Evolutionary conservation across 2,888 invertebrate species (phyloP).

Genomic region (Rhamphomyia laevipes): DNA sequence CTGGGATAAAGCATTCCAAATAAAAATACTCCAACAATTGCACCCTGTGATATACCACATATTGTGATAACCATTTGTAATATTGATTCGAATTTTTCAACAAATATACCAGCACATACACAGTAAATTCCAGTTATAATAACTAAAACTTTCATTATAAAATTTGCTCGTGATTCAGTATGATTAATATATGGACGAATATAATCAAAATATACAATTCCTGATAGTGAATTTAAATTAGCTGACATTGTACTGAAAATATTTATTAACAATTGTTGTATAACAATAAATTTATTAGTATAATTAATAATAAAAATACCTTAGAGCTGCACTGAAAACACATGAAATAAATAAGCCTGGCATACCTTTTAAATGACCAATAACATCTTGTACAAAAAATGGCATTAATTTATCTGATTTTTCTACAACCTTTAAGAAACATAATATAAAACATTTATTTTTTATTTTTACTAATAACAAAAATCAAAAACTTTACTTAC

Average conservation of each 20-base stretch:
- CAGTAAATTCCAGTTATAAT: slow-evolving; percentile 44
- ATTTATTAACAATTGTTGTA: no score
- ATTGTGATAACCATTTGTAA: slow-evolving; percentile 39
- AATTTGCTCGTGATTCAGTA: slow-evolving; percentile 38
- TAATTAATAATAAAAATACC: background rate
- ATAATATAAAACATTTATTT: background rate
- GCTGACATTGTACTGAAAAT: slow-evolving; percentile 45
- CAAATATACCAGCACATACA: slow-evolving; percentile 41
- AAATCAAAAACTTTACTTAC: slow-evolving; percentile 4
- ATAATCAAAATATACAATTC: slow-evolving; percentile 46
- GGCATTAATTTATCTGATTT: slow-evolving; percentile 43
- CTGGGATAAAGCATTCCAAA: slow-evolving; percentile 56
- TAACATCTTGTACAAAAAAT: slow-evolving; percentile 44
- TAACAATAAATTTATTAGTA: no score
- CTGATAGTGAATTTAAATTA: slow-evolving; percentile 43
- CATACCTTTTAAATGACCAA: slow-evolving; percentile 41
- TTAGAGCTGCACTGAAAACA: slow-evolving; percentile 47
- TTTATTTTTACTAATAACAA: background rate
- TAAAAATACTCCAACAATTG: slow-evolving; percentile 52
- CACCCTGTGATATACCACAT: slow-evolving; percentile 44
- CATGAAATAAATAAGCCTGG: slow-evolving; percentile 50
- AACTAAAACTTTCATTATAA: slow-evolving; percentile 39
- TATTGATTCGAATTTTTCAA: slow-evolving; percentile 39
- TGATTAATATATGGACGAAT: slow-evolving; percentile 35
- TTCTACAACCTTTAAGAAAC: slow-evolving; percentile 24